Evolutionary conservation across 1,140 invertebrate genomes (phyloP).

Genomic region (Whitmania pigra): DNA sequence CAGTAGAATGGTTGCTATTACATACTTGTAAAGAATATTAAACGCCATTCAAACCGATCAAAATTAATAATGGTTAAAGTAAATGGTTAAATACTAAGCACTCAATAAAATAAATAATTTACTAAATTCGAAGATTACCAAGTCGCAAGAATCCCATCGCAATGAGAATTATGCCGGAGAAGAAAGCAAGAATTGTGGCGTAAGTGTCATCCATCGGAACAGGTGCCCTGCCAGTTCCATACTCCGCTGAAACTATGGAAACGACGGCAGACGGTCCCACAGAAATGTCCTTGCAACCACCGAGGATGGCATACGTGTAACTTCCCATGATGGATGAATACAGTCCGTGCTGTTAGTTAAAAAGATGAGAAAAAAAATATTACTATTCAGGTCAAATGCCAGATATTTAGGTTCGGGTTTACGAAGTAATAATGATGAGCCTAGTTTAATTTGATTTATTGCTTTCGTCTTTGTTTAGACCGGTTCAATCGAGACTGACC

Average conservation of each 20-base stretch:
- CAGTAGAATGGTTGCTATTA: too few species aligned
- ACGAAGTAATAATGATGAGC: too few species aligned
- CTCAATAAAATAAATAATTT: too few species aligned
- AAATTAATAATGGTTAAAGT: too few species aligned
- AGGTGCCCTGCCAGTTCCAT: constrained; percentile 30
- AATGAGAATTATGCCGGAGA: constrained; percentile 62
- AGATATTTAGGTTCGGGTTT: too few species aligned
- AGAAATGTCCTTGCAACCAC: constrained; percentile 77
- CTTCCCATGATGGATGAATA: constrained; percentile 83
- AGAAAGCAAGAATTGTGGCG: constrained; percentile 63
- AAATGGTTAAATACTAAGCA: too few species aligned
- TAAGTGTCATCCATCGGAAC: constrained; percentile 38
- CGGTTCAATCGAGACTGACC: too few species aligned
- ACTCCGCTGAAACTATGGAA: constrained; percentile 39
- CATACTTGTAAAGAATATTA: too few species aligned
- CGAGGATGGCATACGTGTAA: constrained; percentile 74
- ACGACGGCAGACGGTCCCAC: constrained; percentile 43
- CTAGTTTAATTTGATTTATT: too few species aligned
- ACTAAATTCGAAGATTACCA: constrained; percentile 9
- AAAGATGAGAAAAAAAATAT: constrained; percentile 27
- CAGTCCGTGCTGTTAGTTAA: constrained; percentile 50
- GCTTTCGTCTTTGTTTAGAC: too few species aligned
- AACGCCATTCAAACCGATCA: too few species aligned
- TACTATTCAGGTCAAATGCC: too few species aligned
- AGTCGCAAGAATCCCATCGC: constrained; percentile 58